phyloP scores from a whole-genome alignment of 2,888 invertebrate genomes.

The Tribolium freemani region DNA sequence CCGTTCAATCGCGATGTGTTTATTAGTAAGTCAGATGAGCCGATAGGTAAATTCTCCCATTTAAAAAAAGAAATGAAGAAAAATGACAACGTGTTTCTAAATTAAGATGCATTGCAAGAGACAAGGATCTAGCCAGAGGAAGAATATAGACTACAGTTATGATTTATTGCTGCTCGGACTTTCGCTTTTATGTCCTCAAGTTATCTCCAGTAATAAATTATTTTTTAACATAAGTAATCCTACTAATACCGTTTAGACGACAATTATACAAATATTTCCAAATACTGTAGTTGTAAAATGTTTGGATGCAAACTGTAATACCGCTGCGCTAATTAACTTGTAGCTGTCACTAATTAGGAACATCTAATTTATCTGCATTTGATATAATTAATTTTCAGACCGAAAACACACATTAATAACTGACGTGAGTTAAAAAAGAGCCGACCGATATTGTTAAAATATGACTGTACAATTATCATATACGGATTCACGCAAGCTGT shows the following conservation, averaged over 20 bases:
- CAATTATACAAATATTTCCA: conserved; percentile 14
- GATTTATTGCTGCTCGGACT: conserved; percentile 30
- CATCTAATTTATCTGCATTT: not conserved
- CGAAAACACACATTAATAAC: not conserved
- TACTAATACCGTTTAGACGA: not conserved
- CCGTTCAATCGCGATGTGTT: conserved; percentile 1
- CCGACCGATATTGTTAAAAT: not conserved
- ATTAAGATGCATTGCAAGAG: conserved; percentile 34
- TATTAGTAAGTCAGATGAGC: conserved; percentile 11
- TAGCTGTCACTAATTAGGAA: not conserved
- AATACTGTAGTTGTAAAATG: conserved; percentile 52
- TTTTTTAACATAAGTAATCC: conserved; percentile 23
- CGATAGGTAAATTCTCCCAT: conserved; percentile 21
- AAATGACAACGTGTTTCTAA: conserved; percentile 28
- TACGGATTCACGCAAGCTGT: not conserved
- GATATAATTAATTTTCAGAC: not conserved
- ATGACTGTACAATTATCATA: not conserved
- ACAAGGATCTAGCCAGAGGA: conserved; percentile 34
- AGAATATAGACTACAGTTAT: conserved; percentile 32
- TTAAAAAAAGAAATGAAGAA: conserved; percentile 11
- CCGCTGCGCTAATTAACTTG: not conserved
- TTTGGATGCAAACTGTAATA: conserved; percentile 59
- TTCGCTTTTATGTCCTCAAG: conserved; percentile 36
- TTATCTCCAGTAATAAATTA: conserved; percentile 31
- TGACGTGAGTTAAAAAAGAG: too few species aligned